phyloP scores from a whole-genome alignment of 2,888 invertebrate genomes.

The Zootermopsis nevadensis region DNA sequence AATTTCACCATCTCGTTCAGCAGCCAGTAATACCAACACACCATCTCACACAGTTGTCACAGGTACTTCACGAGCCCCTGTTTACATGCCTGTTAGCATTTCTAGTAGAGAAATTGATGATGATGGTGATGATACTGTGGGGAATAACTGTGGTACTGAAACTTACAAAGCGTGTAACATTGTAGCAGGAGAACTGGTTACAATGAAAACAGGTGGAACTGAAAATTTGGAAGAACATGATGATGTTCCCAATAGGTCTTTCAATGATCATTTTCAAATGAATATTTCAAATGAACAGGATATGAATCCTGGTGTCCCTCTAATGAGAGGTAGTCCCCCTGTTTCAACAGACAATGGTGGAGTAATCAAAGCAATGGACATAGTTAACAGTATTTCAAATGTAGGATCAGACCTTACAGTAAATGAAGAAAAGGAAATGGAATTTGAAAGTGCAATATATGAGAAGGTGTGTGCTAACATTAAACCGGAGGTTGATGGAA shows the following conservation, averaged over 20 bases:
- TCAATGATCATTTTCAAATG: background rate
- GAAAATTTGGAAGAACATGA: background rate
- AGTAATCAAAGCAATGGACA: background rate
- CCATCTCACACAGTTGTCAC: constrained; percentile 34
- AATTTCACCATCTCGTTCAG: constrained; percentile 37
- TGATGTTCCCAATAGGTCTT: background rate
- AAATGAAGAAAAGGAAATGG: background rate
- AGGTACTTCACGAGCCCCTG: constrained; percentile 28
- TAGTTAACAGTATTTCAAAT: background rate
- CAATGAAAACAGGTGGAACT: background rate
- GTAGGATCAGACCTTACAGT: background rate
- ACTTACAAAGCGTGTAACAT: background rate
- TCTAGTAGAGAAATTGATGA: constrained; percentile 43
- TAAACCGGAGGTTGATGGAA: background rate
- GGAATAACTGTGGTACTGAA: background rate
- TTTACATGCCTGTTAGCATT: constrained; percentile 42
- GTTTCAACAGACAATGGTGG: background rate
- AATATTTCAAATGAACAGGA: background rate
- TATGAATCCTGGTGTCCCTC: background rate
- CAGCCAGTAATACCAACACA: constrained; percentile 29
- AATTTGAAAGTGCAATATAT: background rate
- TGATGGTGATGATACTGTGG: constrained; percentile 7
- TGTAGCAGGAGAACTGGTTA: background rate
- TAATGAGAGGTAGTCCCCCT: background rate
- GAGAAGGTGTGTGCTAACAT: background rate